These are phyloP conservation scores for Rhinopithecus roxellana DNA, from an alignment of 2,113 vertebrate genomes.

Conservation along the genomic window DNA sequence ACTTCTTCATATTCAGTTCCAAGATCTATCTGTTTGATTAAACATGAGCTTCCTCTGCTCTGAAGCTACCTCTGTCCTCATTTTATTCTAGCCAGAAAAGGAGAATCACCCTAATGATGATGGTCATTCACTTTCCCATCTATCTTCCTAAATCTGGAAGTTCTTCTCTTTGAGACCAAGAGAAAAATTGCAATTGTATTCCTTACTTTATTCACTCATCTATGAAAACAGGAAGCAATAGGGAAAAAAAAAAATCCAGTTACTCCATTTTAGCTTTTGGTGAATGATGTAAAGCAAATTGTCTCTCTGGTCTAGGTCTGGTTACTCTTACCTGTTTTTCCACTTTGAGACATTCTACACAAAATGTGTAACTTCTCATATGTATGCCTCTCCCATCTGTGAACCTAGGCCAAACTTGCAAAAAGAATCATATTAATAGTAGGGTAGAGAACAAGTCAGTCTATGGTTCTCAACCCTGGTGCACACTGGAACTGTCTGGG, in stretches of 20 bases:
- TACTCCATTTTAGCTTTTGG: background rate
- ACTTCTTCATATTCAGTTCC: background rate
- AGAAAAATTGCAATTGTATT: background rate
- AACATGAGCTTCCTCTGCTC: background rate
- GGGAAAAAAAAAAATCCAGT: background rate
- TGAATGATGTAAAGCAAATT: background rate
- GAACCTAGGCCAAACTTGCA: background rate
- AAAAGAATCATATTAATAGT: background rate
- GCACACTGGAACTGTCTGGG: no score
- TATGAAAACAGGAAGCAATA: background rate
- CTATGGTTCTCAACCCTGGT: background rate
- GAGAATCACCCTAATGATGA: background rate
- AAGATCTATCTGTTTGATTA: background rate
- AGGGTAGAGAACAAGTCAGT: background rate
- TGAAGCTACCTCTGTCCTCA: background rate
- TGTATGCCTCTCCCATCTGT: background rate
- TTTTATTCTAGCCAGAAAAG: background rate
- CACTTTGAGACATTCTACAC: background rate
- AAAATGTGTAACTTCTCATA: background rate
- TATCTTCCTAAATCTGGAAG: background rate
- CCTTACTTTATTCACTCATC: background rate
- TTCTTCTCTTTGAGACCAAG: background rate
- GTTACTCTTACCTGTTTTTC: background rate
- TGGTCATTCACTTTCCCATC: background rate
- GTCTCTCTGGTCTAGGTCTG: background rate